Conservation (phyloP, 2,888 invertebrate genomes). For the Drepanosiphum platanoidis region DNA sequence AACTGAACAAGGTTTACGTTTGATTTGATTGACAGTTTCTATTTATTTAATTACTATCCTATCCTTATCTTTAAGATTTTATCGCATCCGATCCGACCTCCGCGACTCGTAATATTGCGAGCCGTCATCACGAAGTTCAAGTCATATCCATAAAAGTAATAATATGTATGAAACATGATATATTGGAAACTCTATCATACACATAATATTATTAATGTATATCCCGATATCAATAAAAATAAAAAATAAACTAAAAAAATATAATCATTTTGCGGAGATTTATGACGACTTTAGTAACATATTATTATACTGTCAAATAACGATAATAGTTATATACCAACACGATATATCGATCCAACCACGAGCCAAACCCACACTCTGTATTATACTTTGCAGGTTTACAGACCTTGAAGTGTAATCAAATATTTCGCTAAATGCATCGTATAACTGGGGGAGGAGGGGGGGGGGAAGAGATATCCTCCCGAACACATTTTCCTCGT, state of each 20-base stretch:
- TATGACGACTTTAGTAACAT: neutral
- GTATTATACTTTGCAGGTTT: neutral
- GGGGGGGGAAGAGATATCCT: no score
- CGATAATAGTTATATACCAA: neutral
- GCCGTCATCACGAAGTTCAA: neutral
- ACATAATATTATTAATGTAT: neutral
- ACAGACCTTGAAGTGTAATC: slow-evolving; percentile 20
- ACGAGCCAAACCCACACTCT: slow-evolving; percentile 16
- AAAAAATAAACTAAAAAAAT: no score
- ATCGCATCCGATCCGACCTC: no score
- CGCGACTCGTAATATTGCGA: neutral
- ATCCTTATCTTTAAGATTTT: no score
- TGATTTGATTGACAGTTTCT: no score
- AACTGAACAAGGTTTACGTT: no score
- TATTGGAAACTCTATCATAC: neutral
- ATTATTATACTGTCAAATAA: slow-evolving; percentile 29
- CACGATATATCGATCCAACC: slow-evolving; percentile 10
- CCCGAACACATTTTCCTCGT: neutral
- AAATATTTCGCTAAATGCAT: neutral
- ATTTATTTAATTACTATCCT: no score
- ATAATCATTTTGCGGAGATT: slow-evolving; percentile 23
- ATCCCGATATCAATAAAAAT: neutral
- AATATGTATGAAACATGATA: neutral
- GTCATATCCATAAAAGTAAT: neutral
- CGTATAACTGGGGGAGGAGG: neutral